Evolutionary conservation across 1,140 invertebrate species (phyloP).

Genomic region (roundworm (Caenorhabditis elegans)): WBcel235 BX284604.4:13330501-13331000

Average conservation of each 20-base stretch:
- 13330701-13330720: constrained; percentile 31
- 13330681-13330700: constrained; percentile 28
- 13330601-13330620: constrained; percentile 43
- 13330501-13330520: constrained; percentile 12
- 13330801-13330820: constrained; percentile 55
- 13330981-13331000: constrained; percentile 60
- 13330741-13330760: constrained; percentile 56
- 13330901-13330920: background rate
- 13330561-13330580: constrained; percentile 38
- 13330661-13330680: constrained; percentile 48
- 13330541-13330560: constrained; percentile 18
- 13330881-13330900: background rate
- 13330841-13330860: constrained; percentile 57
- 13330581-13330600: constrained; percentile 41
- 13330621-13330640: constrained; percentile 52
- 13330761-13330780: constrained; percentile 56
- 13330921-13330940: constrained; percentile 54
- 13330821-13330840: constrained; percentile 28
- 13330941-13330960: constrained; percentile 57
- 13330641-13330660: constrained; percentile 52
- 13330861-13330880: constrained; percentile 55
- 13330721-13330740: constrained; percentile 58
- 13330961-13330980: constrained; percentile 59
- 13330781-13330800: constrained; percentile 52
- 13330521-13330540: constrained; percentile 22